A percentile compares a stretch with the other conserved stretches of the same genome.
Conservation (phyloP, 2,797 vertebrate genomes). For the Cottoperca gobio region DNA sequence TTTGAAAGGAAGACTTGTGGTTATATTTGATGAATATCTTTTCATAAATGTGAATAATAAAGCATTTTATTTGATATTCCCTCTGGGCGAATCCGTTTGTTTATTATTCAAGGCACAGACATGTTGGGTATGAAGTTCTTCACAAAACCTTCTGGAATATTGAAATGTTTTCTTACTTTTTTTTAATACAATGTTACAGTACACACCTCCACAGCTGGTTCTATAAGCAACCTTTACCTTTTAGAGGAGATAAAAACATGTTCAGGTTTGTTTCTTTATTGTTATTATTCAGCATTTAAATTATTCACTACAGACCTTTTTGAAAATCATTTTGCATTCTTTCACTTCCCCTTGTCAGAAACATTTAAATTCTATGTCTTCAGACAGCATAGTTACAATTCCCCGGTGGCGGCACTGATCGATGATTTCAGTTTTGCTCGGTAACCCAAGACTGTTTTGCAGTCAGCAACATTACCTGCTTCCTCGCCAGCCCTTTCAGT, state of each 20-base stretch:
- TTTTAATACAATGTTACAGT: neutral
- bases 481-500: conserved; percentile 65
- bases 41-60: conserved; percentile 14
- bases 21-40: conserved; percentile 6
- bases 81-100: neutral
- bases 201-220: neutral
- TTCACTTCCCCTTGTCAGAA: conserved; percentile 67
- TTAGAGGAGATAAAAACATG: neutral
- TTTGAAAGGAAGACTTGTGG: conserved; percentile 21
- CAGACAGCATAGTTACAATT: conserved; percentile 62
- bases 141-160: neutral
- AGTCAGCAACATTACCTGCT: conserved; percentile 76
- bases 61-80: conserved; percentile 16
- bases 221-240: neutral
- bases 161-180: neutral
- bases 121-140: neutral
- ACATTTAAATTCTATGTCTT: conserved; percentile 65
- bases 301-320: conserved; percentile 39
- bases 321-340: conserved; percentile 50
- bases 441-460: conserved; percentile 76
- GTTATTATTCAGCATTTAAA: conserved; percentile 32
- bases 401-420: conserved; percentile 57
- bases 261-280: conserved; percentile 3
- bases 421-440: conserved; percentile 69
- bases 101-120: neutral